Conservation (phyloP, 53 echinoderm and acorn worm species). For the Paelopatides confundens region DNA sequence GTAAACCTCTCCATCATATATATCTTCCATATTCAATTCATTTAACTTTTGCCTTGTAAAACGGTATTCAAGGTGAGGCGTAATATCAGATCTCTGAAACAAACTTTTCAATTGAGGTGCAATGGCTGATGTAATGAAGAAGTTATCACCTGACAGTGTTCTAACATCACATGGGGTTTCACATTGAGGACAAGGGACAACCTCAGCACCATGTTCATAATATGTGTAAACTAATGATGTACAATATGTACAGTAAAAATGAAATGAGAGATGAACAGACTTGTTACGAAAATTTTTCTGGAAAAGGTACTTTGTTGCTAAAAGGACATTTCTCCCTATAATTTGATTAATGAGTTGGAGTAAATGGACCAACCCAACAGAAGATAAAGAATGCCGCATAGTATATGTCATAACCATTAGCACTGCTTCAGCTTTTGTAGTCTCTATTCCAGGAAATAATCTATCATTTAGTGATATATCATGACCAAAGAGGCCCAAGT, state of each 20-base stretch:
- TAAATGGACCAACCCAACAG: background rate
- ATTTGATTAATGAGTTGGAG: conserved; percentile 11
- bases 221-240: background rate
- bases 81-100: background rate
- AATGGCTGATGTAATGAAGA: background rate
- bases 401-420: conserved; percentile 64
- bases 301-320: background rate
- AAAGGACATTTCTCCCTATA: background rate
- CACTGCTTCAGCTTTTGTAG: conserved; percentile 56
- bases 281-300: background rate
- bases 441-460: conserved; percentile 16
- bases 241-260: conserved; percentile 10
- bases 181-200: conserved; percentile 23
- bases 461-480: conserved; percentile 43
- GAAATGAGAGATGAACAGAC: background rate
- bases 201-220: background rate
- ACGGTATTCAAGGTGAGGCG: background rate
- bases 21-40: background rate
- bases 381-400: conserved; percentile 54
- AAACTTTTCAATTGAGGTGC: conserved; percentile 8
- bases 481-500: conserved; percentile 18
- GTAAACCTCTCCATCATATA: background rate
- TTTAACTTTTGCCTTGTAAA: background rate
- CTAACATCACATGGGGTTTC: background rate
- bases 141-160: background rate